Base-by-base conservation (phyloP, 1,140 invertebrate species). In the Acromyrmex echinatior region DNA sequence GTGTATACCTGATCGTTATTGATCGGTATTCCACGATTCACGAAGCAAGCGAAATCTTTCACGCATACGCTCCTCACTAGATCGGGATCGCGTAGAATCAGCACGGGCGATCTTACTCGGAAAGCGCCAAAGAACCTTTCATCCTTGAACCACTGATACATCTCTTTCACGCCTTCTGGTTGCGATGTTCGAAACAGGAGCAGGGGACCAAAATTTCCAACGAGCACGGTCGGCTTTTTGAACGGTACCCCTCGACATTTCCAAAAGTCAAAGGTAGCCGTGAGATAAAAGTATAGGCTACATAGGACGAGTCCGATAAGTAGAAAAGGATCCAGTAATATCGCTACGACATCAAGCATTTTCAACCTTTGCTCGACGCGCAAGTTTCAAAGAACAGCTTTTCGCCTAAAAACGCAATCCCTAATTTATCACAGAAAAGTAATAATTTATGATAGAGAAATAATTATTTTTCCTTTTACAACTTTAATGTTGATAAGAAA, bases 1-100 rank as follows among this genome's bases (percentile, higher is more conserved):
- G 10, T 1, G 51, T 25, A 73, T 91, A 91, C 90, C 90, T 91
- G 87, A 1, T 81, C 71, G 53, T 86, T 92, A 73, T 94, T 94
- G 16, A 93, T 87, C 2, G 92, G 92, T 76, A 95, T 93, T 9
- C 95, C 94, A 49, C 96, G 92, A 85, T 96, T 96, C 9, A 90
- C 85, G 84, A 97, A 96, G 85, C 92, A 92, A 0, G 92, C 77
- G 68, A 96, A 97, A 86, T 96, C 96, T 88, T 96, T 96, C 0
- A 96, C 92, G 63, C 94, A 93, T 6, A 96, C 90, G 21, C 86
- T 87, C 77, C 95, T 96, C 18, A 96, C 94, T 0, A 97, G 87
- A 10, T 96, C 94, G 0, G 95, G 95, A 89, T 97, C 96, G 6
- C 94, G 92, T 0, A 96, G 25, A 21, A 96, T 93, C 2, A 96